Base-by-base conservation (phyloP, 2,888 invertebrate genomes). In the Labia minor region DNA sequence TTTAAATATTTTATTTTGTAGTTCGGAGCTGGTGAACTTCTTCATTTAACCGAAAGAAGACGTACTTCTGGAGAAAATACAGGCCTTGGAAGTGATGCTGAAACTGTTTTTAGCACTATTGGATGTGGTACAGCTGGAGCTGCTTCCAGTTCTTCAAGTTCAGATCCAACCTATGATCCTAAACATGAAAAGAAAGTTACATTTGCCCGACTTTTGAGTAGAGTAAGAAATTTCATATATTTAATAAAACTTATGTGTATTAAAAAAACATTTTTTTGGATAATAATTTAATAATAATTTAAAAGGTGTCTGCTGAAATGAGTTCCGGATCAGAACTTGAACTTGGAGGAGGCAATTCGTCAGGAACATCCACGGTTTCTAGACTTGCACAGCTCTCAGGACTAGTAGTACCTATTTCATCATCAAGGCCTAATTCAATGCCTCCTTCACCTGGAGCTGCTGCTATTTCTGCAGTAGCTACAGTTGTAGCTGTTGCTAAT, bases 171-270 rank as follows among this genome's bases (percentile, higher is more conserved):
- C 16, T 33, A 61, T 14, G 70, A 70, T 66, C 66, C 67, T 11
- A 88, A 88, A 73, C 77, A 88, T 66, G 89, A 89, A 74, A 89
- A 89, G 78, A 89, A 89, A 77, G 88, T 89, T 6, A 89, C 88
- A 0, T 89, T 89, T 74, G 89, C 89, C 0, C 81, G 88, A 70
- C 77, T 89, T 65, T 76, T 89, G 19, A 88, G 86, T 74, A 88
- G 86, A 49, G 49, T 49, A 49, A 49, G 49, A 8, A 3, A 8
- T 49, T 33, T 33, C 11, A 6, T n/a, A n/a, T n/a, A n/a, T n/a
- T n/a, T n/a, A n/a, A n/a, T n/a, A n/a, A n/a, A n/a, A n/a, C n/a
- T n/a, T n/a, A n/a, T n/a, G n/a, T n/a, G n/a, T n/a, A n/a, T n/a
- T n/a, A n/a, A n/a, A n/a, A n/a, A n/a, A n/a, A n/a, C n/a, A n/a